Evolutionary conservation across 2,113 vertebrate species (phyloP), one percentile per base, ranked within the genome.

Genomic region (Lynx canadensis): DNA sequence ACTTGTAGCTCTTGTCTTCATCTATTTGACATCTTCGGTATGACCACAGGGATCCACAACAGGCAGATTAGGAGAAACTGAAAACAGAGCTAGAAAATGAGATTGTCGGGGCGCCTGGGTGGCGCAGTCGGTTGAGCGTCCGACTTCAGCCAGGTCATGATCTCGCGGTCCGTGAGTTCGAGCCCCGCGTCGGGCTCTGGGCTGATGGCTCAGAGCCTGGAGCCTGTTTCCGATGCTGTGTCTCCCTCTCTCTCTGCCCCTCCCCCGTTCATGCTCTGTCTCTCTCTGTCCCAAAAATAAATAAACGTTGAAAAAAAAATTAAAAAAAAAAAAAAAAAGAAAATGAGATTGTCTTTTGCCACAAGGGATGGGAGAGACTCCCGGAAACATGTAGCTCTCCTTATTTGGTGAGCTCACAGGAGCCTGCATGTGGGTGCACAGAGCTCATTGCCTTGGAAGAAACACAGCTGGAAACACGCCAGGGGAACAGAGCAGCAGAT

Each of bases 391-490:
- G 52, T n/a, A 50, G 33, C 36, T 45, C 27, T 63, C 38, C 15
- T 21, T 2, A 10, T 25, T 69, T 84, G 50, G 57, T 66, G 29
- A 85, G 60, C 65, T 31, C 29, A 16, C 10, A 3, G 55, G 25
- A 29, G 11, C 31, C 78, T 45, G 4, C 0, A 0, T 16, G 12
- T 63, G 14, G 7, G 25, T 4, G 5, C 33, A 1, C 19, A 19
- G 23, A 87, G 55, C 68, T 50, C 25, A 27, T 14, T 9, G 55
- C 16, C 15, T 9, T 33, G 66, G 68, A 79, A 38, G 63, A 76
- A 87, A 55, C 0, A 4, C 29, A 38, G 68, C 55, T 55, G 55
- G 88, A 95, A 68, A 69, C 4, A 14, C 9, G 65, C 5, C 15
- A 7, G 74, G 36, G 29, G 10, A 48, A 27, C 16, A 36, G 16